Evolutionary conservation across 2,113 vertebrate species (phyloP), one percentile per base, ranked within the genome.

Genomic region (Romanogobio albipinnatus): DNA sequence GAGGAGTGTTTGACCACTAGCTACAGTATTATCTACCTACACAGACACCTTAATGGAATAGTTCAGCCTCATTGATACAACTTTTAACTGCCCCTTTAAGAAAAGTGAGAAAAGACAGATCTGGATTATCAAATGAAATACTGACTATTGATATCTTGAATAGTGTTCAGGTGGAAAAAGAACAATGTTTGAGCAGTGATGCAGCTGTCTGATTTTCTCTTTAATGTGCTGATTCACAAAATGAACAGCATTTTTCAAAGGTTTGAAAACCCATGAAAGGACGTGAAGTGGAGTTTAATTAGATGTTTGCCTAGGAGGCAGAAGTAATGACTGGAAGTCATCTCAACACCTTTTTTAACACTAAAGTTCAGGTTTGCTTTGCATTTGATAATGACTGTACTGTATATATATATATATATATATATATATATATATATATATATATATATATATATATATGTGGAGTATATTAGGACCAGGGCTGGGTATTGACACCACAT

Each of bases 261-360:
- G 39, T 24, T 17, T 79, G 76, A 79, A 78, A 61, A 47, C 13
- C 36, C 22, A 45, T 62, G 39, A 79, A 47, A 24, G 36, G n/a
- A 62, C 1, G 4, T 47, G 76, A n/a, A 79, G 58, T 45, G 76
- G 19, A 26, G n/a, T 79, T 79, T 79, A 62, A 79, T 79, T 79
- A 45, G 58, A 79, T 79, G 76, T 79, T 79, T 62, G 39, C 24
- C 39, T 26, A 14, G 76, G n/a, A 62, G 76, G 58, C 58, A 79
- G 76, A 45, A 39, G 58, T 62, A 62, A 62, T 17, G 76, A 14
- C 39, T 79, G 76, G 76, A 62, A 43, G 36, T 45, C 76, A 79
- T 62, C 36, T 39, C 58, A 62, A 79, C 58, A 62, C 39, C 76
- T 62, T 79, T 79, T 39, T 79, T 22, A 61, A 79, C 76, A 47